Evolutionary conservation across 2,797 vertebrate species (phyloP).

Genomic region (Cyprinodon diabolis): DNA sequence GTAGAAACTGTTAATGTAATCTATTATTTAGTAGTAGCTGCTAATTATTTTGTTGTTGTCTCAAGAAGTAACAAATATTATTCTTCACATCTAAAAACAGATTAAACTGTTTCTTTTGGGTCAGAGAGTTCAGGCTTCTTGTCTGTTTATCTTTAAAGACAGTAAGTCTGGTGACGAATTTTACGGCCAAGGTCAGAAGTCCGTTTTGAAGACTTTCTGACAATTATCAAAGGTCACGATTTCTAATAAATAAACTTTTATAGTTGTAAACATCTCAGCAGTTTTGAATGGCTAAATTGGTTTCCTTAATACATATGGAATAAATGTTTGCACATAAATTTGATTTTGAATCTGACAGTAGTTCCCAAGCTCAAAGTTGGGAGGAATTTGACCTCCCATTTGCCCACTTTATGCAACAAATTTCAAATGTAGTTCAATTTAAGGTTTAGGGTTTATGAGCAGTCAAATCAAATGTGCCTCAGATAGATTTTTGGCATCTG

Average conservation of each 20-base stretch:
- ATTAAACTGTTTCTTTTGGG: conserved; percentile 37
- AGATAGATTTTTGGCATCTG: too few relatives aligned
- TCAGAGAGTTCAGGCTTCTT: conserved; percentile 21
- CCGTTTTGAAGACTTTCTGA: background rate
- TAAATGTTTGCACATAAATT: background rate
- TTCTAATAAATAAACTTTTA: background rate
- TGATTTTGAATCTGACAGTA: background rate
- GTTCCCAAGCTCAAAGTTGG: background rate
- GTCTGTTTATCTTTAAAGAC: conserved; percentile 28
- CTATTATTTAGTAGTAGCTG: background rate
- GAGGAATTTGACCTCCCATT: background rate
- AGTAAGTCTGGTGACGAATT: background rate
- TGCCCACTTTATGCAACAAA: too few relatives aligned
- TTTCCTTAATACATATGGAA: background rate
- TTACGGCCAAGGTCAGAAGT: conserved; percentile 2
- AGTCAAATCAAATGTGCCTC: too few relatives aligned
- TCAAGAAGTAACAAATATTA: conserved; percentile 3
- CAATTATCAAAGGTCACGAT: background rate
- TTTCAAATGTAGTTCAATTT: too few relatives aligned
- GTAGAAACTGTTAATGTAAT: too few relatives aligned
- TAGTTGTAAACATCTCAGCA: background rate
- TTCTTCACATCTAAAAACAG: conserved; percentile 7
- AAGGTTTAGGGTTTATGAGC: too few relatives aligned
- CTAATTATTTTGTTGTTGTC: conserved; percentile 27
- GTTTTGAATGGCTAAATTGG: background rate